phyloP scores from a whole-genome alignment of 2,888 invertebrate species.

The Dicranocentrus wangi region DNA sequence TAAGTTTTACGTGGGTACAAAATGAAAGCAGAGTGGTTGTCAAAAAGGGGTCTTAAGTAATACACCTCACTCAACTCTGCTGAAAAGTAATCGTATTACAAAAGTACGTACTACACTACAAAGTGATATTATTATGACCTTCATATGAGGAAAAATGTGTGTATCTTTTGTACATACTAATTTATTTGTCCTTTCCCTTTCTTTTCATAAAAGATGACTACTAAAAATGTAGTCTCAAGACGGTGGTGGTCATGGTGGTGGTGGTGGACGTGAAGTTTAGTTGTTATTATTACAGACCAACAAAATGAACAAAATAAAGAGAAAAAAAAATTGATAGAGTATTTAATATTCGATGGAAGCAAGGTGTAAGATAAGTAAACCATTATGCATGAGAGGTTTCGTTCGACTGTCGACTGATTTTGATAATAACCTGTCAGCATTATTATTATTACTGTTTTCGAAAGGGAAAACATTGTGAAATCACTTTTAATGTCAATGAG shows the following conservation, averaged over 20 bases:
- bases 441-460: conserved; percentile 3
- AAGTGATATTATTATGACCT: conserved; percentile 2
- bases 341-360: no score
- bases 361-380: no score
- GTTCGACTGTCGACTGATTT: no score
- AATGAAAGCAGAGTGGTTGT: not conserved
- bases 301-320: not conserved
- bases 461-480: conserved; percentile 49
- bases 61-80: not conserved
- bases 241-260: no score
- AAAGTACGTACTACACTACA: not conserved
- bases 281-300: no score
- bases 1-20: not conserved
- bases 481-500: conserved; percentile 28
- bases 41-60: not conserved
- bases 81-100: conserved; percentile 1
- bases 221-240: no score
- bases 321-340: not conserved
- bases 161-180: conserved; percentile 2
- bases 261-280: no score
- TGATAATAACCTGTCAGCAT: conserved; percentile 34
- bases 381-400: conserved; percentile 22
- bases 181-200: conserved; percentile 25
- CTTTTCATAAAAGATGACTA: not conserved
- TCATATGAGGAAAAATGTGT: not conserved